Percentiles rank a stretch among this genome's conserved stretches.
Evolutionary conservation across 2,113 vertebrate species (phyloP).

Genomic region (Hydropotes inermis): DNA sequence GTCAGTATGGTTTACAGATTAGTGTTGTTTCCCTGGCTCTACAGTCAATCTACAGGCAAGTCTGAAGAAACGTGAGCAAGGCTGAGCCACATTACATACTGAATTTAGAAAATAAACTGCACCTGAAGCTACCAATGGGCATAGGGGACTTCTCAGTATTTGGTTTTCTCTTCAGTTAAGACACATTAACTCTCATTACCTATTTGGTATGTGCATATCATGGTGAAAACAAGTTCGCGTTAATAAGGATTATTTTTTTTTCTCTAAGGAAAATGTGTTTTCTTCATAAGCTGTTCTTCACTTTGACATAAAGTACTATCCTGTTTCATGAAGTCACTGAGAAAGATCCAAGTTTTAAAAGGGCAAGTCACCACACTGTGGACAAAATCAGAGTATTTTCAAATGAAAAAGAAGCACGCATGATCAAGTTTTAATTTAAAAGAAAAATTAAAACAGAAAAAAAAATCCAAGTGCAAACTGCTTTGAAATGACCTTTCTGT

Average conservation of each 20-base stretch:
- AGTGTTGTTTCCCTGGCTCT: background rate
- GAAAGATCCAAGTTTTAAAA: constrained; percentile 50
- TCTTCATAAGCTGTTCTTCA: background rate
- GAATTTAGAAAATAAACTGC: background rate
- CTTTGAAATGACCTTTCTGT: constrained; percentile 47
- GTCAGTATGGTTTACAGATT: background rate
- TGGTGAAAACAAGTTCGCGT: background rate
- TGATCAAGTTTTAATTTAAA: constrained; percentile 59
- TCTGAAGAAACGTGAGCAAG: background rate
- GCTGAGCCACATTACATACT: background rate
- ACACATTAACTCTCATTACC: background rate
- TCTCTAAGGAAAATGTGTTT: background rate
- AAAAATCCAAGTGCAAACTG: constrained; percentile 14
- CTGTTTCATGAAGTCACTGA: background rate
- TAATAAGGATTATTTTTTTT: background rate
- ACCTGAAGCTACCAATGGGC: background rate
- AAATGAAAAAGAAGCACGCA: constrained; percentile 46
- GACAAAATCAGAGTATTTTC: constrained; percentile 6
- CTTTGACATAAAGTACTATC: background rate
- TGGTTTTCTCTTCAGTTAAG: background rate
- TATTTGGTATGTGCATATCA: background rate
- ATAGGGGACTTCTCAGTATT: background rate
- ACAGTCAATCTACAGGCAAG: background rate
- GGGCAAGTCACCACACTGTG: background rate
- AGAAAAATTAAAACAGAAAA: constrained; percentile 58